phyloP scores from a whole-genome alignment of 2,113 vertebrate species.

The Pampusana beccarii region DNA sequence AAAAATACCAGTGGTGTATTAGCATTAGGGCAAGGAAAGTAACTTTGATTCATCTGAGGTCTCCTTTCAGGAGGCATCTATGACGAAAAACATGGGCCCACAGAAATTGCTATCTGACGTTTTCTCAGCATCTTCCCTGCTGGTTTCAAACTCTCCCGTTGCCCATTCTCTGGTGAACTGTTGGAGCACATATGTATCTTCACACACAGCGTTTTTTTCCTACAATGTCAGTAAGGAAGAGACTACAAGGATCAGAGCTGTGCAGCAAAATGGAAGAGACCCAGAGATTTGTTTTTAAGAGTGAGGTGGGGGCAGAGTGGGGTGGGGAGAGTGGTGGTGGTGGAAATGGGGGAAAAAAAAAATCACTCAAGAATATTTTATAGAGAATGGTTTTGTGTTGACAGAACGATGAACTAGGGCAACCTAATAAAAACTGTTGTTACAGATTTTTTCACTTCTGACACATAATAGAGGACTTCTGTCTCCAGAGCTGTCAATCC shows the following conservation, averaged over 20 bases:
- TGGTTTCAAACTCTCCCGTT: background rate
- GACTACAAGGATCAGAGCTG: background rate
- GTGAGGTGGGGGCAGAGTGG: fast-evolving
- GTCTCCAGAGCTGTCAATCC: slow-evolving; percentile 63
- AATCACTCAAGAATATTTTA: background rate
- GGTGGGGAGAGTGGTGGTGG: fast-evolving
- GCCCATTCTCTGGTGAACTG: background rate
- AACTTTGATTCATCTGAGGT: background rate
- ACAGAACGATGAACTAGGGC: slow-evolving; percentile 49
- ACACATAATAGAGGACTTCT: slow-evolving; percentile 51
- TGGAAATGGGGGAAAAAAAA: background rate
- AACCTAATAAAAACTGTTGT: slow-evolving; percentile 66
- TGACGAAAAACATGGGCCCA: background rate
- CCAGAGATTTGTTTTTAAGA: background rate
- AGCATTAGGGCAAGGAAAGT: background rate
- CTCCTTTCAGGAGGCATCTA: background rate
- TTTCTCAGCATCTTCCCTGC: background rate
- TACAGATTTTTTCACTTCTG: slow-evolving; percentile 48
- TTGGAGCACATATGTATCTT: background rate
- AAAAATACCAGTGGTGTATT: background rate
- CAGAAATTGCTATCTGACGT: background rate
- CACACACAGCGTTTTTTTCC: background rate
- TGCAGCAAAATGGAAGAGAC: background rate
- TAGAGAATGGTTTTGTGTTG: slow-evolving; percentile 18
- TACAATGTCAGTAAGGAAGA: background rate